Base-by-base conservation (phyloP, 2,113 vertebrate genomes). In the Oncorhynchus masou region DNA sequence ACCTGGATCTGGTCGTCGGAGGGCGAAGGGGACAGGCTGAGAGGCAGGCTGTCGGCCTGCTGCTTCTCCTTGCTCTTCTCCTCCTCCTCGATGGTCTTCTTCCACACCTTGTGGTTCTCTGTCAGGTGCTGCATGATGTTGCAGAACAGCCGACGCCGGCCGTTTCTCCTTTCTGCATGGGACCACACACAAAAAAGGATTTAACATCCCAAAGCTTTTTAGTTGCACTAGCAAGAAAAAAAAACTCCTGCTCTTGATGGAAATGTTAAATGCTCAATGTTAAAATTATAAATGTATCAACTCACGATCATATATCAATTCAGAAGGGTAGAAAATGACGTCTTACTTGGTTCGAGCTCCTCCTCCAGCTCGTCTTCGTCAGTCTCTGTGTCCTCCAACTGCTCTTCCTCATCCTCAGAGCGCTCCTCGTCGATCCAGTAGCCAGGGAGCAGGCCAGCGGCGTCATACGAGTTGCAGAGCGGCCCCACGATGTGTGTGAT, bases 401-500 rank as follows among this genome's bases (percentile, higher is more conserved):
- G 85, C 72, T 97, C 95, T 39, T 91, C 90, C 5, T 90, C 88
- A 9, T 94, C 93, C 0, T 95, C 94, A 0, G 86, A 91, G 0
- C 91, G 94, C 22, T 94, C 94, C 76, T 93, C 92, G 20, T 96
- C 94, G 34, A 97, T 68, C 98, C 98, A 99, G 77, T 94, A 89
- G 31, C 98, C 97, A 0, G 98, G 98, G 4, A 99, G 95, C 68
- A 99, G 90, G 3, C 97, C 96, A n/a, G 98, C 98, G 12, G 96
- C 95, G 1, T 99, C 95, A 29, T 98, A 99, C 8, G 98, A 99
- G 88, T 97, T 98, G 88, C 97, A 99, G 19, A 99, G 94, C 5
- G 98, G 98, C 1, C 97, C 97, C 34, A 99, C 98, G 20, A 99
- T 99, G 82, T 99, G 96, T 24, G 97, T 98, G 89, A 99, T 99